Base-by-base conservation (phyloP, 2,888 invertebrate species). In the Caradrina clavipalpis region DNA sequence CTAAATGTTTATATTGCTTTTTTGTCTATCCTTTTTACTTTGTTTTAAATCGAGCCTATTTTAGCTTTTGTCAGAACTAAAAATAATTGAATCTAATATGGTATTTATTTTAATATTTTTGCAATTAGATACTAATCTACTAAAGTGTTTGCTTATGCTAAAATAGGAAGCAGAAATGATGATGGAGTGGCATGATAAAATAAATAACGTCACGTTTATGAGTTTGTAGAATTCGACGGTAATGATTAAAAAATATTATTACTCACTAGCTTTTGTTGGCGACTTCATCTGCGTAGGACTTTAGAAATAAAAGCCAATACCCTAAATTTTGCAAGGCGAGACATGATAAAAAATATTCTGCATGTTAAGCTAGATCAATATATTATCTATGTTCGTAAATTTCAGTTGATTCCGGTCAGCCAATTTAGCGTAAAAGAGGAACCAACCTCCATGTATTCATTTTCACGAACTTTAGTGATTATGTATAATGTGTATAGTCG, bases 101-200 rank as follows among this genome's bases (percentile, higher is more conserved):
- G 4, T 6, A 35, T 11, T 39, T 11, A 49, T 49, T 63, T 31
- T n/a, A 31, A 19, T n/a, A 17, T 7, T 8, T 22, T 17, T 0
- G 45, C 53, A 69, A 59, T 73, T 59, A 69, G 53, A 58, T 50
- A 3, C 6, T 21, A 69, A 76, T 69, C 45, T 45, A 72, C 69
- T 76, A 69, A 19, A 21, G 15, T 22, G 22, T 69, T 50, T 69
- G 49, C 55, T 49, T n/a, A 55, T 17, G n/a, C 45, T 53, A 53
- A 60, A 21, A 22, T 21, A 21, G n/a, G 39, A 66, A 45, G n/a
- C n/a, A 22, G 11, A 69, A 69, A 59, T 59, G 15, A 49, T 57
- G 13, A 6, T 19, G 21, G 17, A 22, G 58, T 50, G 8, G 50
- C 54, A 39, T 50, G 42, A 50, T 71, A 35, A 47, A 76, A 39